phyloP scores from a whole-genome alignment of 2,888 invertebrate species.

The Lasioglossum villosulum region DNA sequence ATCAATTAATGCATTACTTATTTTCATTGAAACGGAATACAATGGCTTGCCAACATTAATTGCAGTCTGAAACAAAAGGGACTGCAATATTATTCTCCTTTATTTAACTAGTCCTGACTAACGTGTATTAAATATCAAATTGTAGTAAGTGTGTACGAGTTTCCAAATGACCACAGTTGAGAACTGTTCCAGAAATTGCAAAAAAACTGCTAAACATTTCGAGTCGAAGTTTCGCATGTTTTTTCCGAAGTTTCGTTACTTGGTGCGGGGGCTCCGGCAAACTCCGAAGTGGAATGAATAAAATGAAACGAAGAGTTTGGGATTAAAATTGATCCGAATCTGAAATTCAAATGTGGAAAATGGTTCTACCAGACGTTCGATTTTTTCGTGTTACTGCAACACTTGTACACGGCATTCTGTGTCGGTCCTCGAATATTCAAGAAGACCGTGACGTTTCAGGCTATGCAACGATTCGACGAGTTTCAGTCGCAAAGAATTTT shows the following conservation, averaged over 20 bases:
- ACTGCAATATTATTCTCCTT: neutral
- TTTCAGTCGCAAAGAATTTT: neutral
- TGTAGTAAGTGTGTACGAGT: neutral
- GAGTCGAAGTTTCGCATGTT: neutral
- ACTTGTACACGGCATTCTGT: neutral
- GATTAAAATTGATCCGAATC: conserved; percentile 10
- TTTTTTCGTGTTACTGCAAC: neutral
- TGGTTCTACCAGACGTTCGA: neutral
- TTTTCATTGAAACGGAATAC: neutral
- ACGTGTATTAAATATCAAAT: neutral
- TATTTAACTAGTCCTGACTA: neutral
- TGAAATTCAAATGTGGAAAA: conserved; percentile 1
- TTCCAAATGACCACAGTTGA: neutral
- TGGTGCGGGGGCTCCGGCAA: neutral
- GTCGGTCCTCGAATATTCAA: neutral
- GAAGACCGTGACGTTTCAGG: neutral
- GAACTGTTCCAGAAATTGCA: neutral
- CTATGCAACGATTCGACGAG: neutral
- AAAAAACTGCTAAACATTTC: neutral
- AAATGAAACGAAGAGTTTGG: neutral
- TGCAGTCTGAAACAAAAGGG: neutral
- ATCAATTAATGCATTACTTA: neutral
- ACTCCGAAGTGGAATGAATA: neutral
- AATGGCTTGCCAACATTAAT: neutral
- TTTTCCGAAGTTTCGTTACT: neutral